Conservation (phyloP, 2,888 invertebrate species). For the Epinotia ramella region DNA sequence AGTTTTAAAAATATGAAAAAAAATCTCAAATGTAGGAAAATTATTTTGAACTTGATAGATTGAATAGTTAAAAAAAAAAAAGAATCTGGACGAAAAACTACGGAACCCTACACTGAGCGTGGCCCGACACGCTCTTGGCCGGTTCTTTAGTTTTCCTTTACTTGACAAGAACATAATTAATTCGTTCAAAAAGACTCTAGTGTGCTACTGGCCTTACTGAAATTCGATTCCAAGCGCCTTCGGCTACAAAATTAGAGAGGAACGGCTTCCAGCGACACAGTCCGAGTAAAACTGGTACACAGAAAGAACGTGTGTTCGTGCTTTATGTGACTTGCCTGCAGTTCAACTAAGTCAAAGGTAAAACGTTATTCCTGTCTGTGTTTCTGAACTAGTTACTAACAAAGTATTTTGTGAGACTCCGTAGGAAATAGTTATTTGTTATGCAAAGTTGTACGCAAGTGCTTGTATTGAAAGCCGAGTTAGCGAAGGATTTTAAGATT, state of each 20-base stretch:
- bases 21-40: no score
- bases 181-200: background rate
- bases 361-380: background rate
- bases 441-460: no score
- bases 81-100: no score
- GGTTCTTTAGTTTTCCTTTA: no score
- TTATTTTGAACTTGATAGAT: no score
- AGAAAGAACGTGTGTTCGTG: background rate
- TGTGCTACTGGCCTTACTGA: background rate
- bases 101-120: no score
- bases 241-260: background rate
- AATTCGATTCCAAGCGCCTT: background rate
- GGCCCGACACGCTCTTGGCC: no score
- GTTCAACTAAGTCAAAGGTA: background rate
- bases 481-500: no score
- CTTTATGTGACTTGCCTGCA: background rate
- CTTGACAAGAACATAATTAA: background rate
- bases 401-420: background rate
- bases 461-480: no score
- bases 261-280: background rate
- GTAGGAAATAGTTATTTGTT: no score
- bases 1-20: no score
- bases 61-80: no score
- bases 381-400: background rate
- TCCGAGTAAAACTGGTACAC: background rate